Conservation (phyloP, 2,888 invertebrate genomes). For the Pandemis corylana region DNA sequence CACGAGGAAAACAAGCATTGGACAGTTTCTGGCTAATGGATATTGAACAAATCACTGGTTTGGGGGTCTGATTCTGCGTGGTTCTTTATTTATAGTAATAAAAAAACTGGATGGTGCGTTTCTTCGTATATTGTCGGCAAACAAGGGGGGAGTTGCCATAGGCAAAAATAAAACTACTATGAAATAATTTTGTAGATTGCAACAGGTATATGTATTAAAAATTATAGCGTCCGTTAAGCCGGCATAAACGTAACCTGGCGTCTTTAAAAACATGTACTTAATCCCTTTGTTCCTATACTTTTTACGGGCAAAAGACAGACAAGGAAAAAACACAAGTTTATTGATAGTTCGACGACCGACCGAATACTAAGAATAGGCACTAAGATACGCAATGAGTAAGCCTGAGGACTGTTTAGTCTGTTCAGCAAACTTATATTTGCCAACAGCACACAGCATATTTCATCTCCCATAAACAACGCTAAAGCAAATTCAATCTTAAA, state of each 20-base stretch:
- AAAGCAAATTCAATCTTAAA: constrained; percentile 7
- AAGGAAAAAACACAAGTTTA: constrained; percentile 38
- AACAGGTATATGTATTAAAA: neutral
- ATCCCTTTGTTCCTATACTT: constrained; percentile 9
- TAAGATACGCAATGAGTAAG: constrained; percentile 41
- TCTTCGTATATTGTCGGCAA: too few relatives aligned
- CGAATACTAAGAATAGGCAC: constrained; percentile 40
- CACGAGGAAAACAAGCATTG: too few relatives aligned
- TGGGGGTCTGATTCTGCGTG: too few relatives aligned
- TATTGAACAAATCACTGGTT: too few relatives aligned
- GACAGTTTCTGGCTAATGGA: neutral
- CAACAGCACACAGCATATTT: neutral
- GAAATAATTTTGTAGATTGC: too few relatives aligned
- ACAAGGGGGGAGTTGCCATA: too few relatives aligned
- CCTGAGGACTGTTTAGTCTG: constrained; percentile 34
- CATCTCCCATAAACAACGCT: neutral
- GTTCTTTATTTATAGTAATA: too few relatives aligned
- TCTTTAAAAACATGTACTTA: neutral
- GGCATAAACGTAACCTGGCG: neutral
- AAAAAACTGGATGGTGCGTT: too few relatives aligned
- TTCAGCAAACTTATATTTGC: constrained; percentile 24
- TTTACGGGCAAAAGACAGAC: constrained; percentile 10
- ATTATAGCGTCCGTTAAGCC: neutral
- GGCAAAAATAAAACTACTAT: too few relatives aligned
- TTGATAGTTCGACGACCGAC: constrained; percentile 41